Evolutionary conservation across 2,113 vertebrate species (phyloP).

Genomic region (Typhlomys cinereus): DNA sequence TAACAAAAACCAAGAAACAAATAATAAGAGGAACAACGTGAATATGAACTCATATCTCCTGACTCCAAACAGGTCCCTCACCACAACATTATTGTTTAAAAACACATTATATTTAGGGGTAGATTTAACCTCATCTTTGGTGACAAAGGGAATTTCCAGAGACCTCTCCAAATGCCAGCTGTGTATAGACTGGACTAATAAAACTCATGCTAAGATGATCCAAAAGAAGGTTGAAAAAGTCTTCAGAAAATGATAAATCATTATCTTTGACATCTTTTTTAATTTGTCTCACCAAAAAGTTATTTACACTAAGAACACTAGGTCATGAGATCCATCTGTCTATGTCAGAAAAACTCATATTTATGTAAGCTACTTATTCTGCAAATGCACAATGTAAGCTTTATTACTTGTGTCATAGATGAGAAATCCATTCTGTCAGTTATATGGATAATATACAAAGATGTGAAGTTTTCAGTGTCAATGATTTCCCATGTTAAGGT

Average conservation of each 20-base stretch:
- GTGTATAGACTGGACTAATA: neutral
- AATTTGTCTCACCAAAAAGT: neutral
- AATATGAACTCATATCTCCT: neutral
- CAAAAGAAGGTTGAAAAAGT: neutral
- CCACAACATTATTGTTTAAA: neutral
- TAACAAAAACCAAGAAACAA: neutral
- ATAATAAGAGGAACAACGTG: neutral
- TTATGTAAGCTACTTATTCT: slow-evolving; percentile 16
- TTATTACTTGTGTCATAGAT: neutral
- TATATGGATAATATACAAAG: neutral
- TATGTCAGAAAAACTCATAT: neutral
- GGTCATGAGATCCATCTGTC: neutral
- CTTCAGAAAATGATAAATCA: neutral
- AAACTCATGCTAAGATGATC: neutral
- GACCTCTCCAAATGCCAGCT: neutral
- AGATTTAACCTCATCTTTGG: neutral
- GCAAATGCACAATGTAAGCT: neutral
- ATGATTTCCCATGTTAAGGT: neutral
- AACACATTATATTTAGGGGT: neutral
- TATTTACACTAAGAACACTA: neutral
- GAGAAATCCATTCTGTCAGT: neutral
- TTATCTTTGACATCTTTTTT: neutral
- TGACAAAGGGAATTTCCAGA: neutral
- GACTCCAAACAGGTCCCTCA: neutral
- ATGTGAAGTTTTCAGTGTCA: neutral